Conservation (phyloP, 2,113 vertebrate species). For the Aix galericulata region DNA sequence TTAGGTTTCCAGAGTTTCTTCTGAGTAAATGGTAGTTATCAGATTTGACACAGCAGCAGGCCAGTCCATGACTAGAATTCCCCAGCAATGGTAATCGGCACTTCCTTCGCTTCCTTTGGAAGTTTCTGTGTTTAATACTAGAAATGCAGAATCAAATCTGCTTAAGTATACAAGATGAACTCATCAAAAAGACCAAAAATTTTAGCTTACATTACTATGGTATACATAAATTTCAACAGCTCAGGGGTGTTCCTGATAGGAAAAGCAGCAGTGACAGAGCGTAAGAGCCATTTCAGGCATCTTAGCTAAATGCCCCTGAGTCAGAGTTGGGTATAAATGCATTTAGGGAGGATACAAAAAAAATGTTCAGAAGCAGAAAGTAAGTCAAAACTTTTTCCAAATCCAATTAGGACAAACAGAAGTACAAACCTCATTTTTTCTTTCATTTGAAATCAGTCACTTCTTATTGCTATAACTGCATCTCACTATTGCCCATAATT, state of each 20-base stretch:
- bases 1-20: too few species aligned
- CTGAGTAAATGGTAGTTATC: background rate
- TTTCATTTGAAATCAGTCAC: slow-evolving; percentile 3
- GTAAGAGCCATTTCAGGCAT: background rate
- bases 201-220: background rate
- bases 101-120: background rate
- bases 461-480: background rate
- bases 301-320: background rate
- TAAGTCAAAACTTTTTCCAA: background rate
- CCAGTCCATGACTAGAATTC: background rate
- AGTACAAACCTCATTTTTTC: background rate
- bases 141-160: background rate
- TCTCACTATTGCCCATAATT: slow-evolving; percentile 3
- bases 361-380: background rate
- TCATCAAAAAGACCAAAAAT: background rate
- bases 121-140: background rate
- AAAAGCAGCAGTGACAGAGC: slow-evolving; percentile 8
- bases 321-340: background rate
- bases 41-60: background rate
- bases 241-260: background rate
- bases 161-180: background rate
- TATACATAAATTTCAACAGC: background rate
- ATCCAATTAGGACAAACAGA: background rate
- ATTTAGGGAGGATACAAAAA: background rate
- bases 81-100: background rate